Evolutionary conservation across 2,797 vertebrate genomes (phyloP).

Genomic region (Pseudomugil tenellus): DNA sequence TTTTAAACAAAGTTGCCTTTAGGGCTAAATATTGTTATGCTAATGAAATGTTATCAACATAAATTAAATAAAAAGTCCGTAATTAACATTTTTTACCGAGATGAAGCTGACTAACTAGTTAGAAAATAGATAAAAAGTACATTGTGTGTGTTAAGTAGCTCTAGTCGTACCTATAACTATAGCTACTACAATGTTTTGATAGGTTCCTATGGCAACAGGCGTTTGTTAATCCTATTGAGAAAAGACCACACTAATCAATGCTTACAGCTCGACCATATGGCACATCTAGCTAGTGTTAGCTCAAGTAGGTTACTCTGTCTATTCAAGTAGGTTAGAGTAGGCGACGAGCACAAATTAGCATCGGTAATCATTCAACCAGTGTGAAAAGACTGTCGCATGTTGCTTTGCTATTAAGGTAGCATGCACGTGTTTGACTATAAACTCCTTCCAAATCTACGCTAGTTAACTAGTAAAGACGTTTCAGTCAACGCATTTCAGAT

Average conservation of each 20-base stretch:
- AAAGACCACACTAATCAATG: conserved; percentile 69
- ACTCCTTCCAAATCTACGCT: not conserved
- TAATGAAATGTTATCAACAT: too few species aligned
- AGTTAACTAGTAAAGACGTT: not conserved
- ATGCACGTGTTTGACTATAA: not conserved
- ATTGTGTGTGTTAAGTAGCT: not conserved
- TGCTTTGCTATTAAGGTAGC: not conserved
- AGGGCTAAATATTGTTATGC: too few species aligned
- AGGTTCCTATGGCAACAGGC: conserved; percentile 52
- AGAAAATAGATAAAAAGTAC: not conserved
- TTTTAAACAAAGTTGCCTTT: too few species aligned
- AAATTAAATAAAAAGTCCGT: too few species aligned
- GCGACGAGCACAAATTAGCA: not conserved
- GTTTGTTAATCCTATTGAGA: conserved; percentile 74
- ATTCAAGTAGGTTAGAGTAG: conserved; percentile 28
- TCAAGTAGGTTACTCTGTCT: conserved; percentile 29
- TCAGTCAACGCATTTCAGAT: not conserved
- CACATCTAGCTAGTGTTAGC: conserved; percentile 42
- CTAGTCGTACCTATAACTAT: too few species aligned
- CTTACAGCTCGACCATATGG: conserved; percentile 76
- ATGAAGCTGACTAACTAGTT: not conserved
- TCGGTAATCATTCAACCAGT: not conserved
- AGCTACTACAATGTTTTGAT: conserved; percentile 70
- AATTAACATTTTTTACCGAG: not conserved
- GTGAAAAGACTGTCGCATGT: not conserved